Evolutionary conservation across 2,888 invertebrate species (phyloP).

Genomic region (Lepidochitona cinerea): DNA sequence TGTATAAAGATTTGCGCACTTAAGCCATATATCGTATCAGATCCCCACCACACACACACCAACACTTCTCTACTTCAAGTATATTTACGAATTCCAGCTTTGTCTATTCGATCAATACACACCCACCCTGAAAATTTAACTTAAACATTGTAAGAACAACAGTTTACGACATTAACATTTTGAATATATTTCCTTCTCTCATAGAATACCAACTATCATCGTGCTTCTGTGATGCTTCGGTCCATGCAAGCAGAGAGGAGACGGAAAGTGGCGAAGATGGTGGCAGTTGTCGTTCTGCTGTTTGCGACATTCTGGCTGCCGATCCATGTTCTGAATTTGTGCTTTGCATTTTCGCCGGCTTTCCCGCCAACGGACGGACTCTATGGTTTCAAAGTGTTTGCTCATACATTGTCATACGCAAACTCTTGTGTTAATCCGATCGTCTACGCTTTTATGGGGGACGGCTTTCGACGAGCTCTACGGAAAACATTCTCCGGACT

Average conservation of each 20-base stretch:
- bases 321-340: conserved; percentile 55
- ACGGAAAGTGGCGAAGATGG: conserved; percentile 56
- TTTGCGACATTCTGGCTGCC: conserved; percentile 65
- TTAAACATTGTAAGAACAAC: too few species aligned
- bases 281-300: conserved; percentile 58
- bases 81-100: too few species aligned
- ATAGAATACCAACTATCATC: not conserved
- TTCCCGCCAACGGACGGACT: conserved; percentile 45
- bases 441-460: conserved; percentile 63
- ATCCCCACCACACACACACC: too few species aligned
- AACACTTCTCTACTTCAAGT: too few species aligned
- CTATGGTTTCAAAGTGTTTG: conserved; percentile 47
- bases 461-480: conserved; percentile 61
- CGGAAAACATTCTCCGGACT: conserved; percentile 52
- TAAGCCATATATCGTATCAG: too few species aligned
- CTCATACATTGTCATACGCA: conserved; percentile 61
- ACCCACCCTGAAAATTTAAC: too few species aligned
- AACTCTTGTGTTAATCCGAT: conserved; percentile 65
- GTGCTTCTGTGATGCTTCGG: not conserved
- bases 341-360: conserved; percentile 40
- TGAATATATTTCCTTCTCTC: not conserved
- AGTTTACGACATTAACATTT: too few species aligned
- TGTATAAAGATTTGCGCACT: too few species aligned
- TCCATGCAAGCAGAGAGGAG: conserved; percentile 16
- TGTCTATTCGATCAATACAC: too few species aligned